phyloP scores from a whole-genome alignment of 1,140 invertebrate species.

The Leptonema lineaticorne region DNA sequence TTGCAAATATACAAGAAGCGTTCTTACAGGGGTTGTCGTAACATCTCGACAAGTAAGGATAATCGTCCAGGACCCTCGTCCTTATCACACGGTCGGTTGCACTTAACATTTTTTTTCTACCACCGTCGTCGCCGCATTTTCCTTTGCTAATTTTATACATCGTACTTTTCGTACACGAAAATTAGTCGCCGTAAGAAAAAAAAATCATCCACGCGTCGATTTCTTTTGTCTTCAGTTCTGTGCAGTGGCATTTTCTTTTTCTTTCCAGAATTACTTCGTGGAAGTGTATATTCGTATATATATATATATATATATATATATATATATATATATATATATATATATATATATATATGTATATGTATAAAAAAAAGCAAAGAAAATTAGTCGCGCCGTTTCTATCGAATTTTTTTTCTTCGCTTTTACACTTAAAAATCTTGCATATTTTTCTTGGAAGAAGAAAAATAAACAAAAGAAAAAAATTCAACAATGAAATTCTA shows the following conservation, averaged over 20 bases:
- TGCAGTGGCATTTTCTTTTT: not conserved
- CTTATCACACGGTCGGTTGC: slow-evolving; percentile 34
- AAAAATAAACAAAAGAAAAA: not conserved
- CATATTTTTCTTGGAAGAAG: not conserved
- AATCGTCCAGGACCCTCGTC: slow-evolving; percentile 34
- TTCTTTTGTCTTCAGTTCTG: not conserved
- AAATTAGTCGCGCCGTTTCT: not conserved
- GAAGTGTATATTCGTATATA: too few species aligned
- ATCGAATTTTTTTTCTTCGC: not conserved
- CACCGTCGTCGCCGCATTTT: too few species aligned
- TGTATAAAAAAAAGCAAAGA: too few species aligned
- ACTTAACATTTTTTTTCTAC: slow-evolving; percentile 21
- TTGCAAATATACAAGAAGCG: slow-evolving; percentile 18
- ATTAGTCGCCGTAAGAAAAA: slow-evolving; percentile 8
- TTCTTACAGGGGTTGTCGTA: slow-evolving; percentile 9
- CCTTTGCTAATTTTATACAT: not conserved
- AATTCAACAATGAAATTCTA: slow-evolving; percentile 11
- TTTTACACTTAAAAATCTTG: too few species aligned
- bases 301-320: too few species aligned
- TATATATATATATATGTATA: too few species aligned
- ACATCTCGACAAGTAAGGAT: slow-evolving; percentile 33
- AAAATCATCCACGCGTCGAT: not conserved
- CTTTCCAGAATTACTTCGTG: not conserved
- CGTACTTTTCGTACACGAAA: not conserved
- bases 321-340: too few species aligned